These are phyloP conservation scores for Porites divaricata DNA, from an alignment of 92 coral and sea anemone genomes.

Conservation along the genomic window DNA sequence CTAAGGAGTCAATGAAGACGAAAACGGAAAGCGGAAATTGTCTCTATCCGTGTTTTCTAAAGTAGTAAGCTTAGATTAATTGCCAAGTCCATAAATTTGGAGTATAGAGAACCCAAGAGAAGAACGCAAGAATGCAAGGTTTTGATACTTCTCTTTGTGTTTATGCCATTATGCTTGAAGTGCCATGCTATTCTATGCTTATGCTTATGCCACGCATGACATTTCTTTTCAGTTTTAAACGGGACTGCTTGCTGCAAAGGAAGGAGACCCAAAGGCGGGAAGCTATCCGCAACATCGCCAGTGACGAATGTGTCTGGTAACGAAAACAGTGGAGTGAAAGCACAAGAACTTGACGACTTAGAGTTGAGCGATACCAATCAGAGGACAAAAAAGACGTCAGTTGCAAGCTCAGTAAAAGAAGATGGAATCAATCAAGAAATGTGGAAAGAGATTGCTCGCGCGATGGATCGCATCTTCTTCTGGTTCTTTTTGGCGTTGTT, in stretches of 20 bases:
- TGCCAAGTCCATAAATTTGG: too few species aligned
- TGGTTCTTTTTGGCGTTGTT: slow-evolving; percentile 58
- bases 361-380: slow-evolving; percentile 3
- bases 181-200: too few species aligned
- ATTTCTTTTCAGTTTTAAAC: slow-evolving; percentile 20
- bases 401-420: slow-evolving; percentile 26
- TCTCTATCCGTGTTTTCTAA: too few species aligned
- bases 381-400: slow-evolving; percentile 9
- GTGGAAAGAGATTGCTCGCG: slow-evolving; percentile 72
- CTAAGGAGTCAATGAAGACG: too few species aligned
- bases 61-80: too few species aligned
- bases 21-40: too few species aligned
- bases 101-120: too few species aligned
- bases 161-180: too few species aligned
- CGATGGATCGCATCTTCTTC: slow-evolving; percentile 82
- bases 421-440: slow-evolving; percentile 33
- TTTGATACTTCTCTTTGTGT: too few species aligned
- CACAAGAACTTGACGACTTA: background rate
- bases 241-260: background rate
- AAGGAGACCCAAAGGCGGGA: background rate
- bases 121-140: too few species aligned
- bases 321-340: background rate
- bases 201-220: background rate
- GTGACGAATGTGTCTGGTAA: background rate
- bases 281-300: background rate